Percentiles rank a stretch among this genome's conserved stretches.
These are phyloP conservation scores for Conopomorpha cramerella DNA, from an alignment of 1,140 invertebrate species.

Conservation along the genomic window DNA sequence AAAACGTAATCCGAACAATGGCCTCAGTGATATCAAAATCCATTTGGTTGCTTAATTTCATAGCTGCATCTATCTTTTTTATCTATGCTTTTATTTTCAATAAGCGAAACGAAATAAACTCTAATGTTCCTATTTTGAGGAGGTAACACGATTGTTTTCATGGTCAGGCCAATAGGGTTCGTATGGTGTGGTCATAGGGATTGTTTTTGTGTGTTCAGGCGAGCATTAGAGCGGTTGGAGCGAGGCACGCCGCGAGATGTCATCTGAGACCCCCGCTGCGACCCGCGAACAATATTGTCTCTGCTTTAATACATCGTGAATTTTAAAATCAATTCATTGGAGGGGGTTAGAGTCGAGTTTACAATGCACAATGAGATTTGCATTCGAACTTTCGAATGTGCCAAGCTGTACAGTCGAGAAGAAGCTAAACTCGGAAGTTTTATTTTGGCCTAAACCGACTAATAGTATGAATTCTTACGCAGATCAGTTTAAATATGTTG, in stretches of 20 bases:
- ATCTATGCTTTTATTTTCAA: slow-evolving; percentile 49
- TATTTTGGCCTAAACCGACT: not conserved
- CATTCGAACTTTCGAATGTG: too few species aligned
- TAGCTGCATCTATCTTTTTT: slow-evolving; percentile 46
- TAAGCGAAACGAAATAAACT: slow-evolving; percentile 28
- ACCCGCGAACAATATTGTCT: slow-evolving; percentile 56
- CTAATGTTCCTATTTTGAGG: slow-evolving; percentile 16
- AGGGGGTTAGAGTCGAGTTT: too few species aligned
- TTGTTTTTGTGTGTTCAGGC: too few species aligned
- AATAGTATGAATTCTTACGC: too few species aligned
- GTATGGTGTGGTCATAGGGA: too few species aligned
- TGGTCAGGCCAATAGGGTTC: not conserved
- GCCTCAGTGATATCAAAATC: slow-evolving; percentile 48
- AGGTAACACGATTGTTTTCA: slow-evolving; percentile 21
- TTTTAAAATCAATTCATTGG: slow-evolving; percentile 58
- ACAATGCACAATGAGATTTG: too few species aligned
- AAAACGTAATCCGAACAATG: slow-evolving; percentile 44
- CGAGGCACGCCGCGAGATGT: slow-evolving; percentile 55
- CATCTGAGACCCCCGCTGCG: slow-evolving; percentile 50
- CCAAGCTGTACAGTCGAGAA: not conserved
- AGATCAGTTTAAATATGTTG: too few species aligned
- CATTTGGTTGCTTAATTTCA: slow-evolving; percentile 51
- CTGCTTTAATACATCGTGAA: slow-evolving; percentile 47
- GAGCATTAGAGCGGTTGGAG: too few species aligned
- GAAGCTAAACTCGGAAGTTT: not conserved